phyloP scores from a whole-genome alignment of 2,888 invertebrate genomes.

The Subacronicta megacephala region DNA sequence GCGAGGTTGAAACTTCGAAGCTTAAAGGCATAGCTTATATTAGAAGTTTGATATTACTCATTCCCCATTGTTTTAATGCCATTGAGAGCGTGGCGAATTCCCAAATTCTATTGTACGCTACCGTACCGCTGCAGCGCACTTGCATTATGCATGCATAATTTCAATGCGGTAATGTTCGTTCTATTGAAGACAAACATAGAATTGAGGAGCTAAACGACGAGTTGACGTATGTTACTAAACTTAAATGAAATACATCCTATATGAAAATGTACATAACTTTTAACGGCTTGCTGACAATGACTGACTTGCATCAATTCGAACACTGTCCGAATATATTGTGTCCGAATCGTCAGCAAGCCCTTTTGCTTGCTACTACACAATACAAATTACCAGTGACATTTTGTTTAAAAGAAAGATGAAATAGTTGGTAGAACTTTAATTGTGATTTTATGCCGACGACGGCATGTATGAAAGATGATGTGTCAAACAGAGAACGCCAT shows the following conservation, averaged over 20 bases:
- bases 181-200: constrained; percentile 67
- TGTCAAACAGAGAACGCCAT: too few relatives aligned
- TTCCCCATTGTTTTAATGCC: constrained; percentile 75
- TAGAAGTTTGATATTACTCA: constrained; percentile 59
- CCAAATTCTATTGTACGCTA: constrained; percentile 77
- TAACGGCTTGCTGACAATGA: too few relatives aligned
- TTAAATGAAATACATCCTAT: constrained; percentile 7
- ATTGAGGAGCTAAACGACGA: constrained; percentile 30
- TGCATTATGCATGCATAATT: constrained; percentile 76
- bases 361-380: too few relatives aligned
- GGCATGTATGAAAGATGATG: too few relatives aligned
- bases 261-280: too few relatives aligned
- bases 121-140: constrained; percentile 52
- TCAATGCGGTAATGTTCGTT: constrained; percentile 60
- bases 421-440: too few relatives aligned
- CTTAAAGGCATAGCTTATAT: constrained; percentile 57
- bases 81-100: constrained; percentile 66
- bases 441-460: too few relatives aligned
- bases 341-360: too few relatives aligned
- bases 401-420: not conserved
- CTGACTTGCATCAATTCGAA: too few relatives aligned
- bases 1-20: constrained; percentile 41
- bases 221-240: constrained; percentile 2
- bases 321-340: too few relatives aligned
- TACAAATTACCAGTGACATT: not conserved